Evolutionary conservation across 1,140 invertebrate genomes (phyloP).

Genomic region (Centruroides sculpturatus): DNA sequence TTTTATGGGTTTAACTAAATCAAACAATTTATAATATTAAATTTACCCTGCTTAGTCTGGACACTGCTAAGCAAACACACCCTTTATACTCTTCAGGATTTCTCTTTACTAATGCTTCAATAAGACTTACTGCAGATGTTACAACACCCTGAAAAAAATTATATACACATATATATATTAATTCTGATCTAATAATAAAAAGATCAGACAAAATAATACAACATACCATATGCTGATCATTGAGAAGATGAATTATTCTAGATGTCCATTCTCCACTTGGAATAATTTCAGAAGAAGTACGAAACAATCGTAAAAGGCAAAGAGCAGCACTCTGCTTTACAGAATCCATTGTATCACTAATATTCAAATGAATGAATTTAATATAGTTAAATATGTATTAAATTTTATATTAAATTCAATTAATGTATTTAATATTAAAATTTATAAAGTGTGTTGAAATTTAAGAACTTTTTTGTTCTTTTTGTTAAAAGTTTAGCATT

Average conservation of each 20-base stretch:
- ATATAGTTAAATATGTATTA: no score
- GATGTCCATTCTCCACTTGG: constrained; percentile 98
- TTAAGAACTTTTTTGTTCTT: no score
- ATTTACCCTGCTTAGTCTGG: constrained; percentile 75
- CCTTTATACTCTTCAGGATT: constrained; percentile 99
- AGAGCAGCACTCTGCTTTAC: constrained; percentile 99
- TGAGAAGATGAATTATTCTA: constrained; percentile 93
- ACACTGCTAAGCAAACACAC: constrained; percentile 94
- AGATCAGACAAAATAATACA: neutral
- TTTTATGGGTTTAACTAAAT: no score
- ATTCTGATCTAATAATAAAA: neutral
- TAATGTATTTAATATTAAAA: no score
- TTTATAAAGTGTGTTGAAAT: no score
- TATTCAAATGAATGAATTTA: no score
- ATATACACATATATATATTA: neutral
- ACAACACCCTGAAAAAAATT: constrained; percentile 58
- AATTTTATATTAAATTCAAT: no score
- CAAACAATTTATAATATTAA: neutral
- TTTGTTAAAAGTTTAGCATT: no score
- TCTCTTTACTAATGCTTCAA: constrained; percentile 95
- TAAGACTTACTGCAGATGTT: constrained; percentile 92
- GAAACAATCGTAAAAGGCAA: constrained; percentile 80
- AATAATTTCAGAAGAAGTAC: constrained; percentile 84
- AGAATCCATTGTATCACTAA: constrained; percentile 95
- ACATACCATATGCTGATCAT: constrained; percentile 89